Percentiles rank a stretch among this genome's conserved stretches.
These are phyloP conservation scores for Hypocryptadius cinnamomeus DNA, from an alignment of 2,113 vertebrate species.

Conservation along the genomic window DNA sequence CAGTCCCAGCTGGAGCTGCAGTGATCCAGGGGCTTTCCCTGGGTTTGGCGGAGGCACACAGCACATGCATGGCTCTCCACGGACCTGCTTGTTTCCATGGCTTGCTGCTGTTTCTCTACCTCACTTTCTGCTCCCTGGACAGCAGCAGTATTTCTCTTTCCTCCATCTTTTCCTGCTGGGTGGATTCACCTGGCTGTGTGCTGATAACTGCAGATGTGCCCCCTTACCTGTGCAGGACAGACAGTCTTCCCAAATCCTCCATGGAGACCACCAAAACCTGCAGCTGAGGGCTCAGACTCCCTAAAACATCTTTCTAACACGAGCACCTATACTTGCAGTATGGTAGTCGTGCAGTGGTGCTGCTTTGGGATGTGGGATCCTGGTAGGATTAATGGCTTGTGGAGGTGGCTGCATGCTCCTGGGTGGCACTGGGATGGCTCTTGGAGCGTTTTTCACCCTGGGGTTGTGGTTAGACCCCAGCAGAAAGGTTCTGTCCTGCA, in stretches of 20 bases:
- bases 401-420: neutral
- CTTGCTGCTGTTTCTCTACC: neutral
- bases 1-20: neutral
- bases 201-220: neutral
- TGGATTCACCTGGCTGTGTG: neutral
- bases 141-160: neutral
- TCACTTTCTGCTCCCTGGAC: neutral
- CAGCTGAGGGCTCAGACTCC: neutral
- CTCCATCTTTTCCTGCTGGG: neutral
- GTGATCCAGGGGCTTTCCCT: neutral
- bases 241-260: neutral
- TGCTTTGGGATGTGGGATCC: neutral
- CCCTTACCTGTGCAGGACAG: neutral
- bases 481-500: neutral
- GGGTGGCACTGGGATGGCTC: neutral
- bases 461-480: neutral
- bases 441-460: neutral
- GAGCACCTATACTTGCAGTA: accelerated
- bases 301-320: neutral
- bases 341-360: accelerated
- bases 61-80: neutral
- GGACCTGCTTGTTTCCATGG: neutral
- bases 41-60: neutral
- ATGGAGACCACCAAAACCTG: neutral
- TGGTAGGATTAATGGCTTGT: neutral